Conservation (phyloP, 2,113 vertebrate genomes). For the Alosa alosa region DNA sequence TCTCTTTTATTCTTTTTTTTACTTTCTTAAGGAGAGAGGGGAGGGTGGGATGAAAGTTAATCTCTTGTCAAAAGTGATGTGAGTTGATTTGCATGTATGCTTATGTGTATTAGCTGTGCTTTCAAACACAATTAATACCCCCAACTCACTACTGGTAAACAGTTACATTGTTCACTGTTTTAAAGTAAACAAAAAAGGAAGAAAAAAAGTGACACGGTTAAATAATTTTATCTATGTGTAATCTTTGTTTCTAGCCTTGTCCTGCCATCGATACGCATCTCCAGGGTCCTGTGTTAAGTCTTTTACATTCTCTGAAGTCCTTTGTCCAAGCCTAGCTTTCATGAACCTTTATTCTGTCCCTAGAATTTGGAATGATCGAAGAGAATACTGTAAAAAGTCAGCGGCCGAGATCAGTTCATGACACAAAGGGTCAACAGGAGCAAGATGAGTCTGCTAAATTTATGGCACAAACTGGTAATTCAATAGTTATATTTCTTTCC, state of each 20-base stretch:
- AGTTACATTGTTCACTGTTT: conserved; percentile 70
- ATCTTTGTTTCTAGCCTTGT: conserved; percentile 75
- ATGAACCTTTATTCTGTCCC: conserved; percentile 99
- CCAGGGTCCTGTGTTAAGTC: conserved; percentile 69
- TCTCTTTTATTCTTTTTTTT: conserved; percentile 55
- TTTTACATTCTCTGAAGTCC: conserved; percentile 65
- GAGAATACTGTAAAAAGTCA: conserved; percentile 99
- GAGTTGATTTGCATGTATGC: conserved; percentile 77
- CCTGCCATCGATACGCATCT: conserved; percentile 62
- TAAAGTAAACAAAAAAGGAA: conserved; percentile 52
- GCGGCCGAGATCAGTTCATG: conserved; percentile 99
- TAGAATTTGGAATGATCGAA: conserved; percentile 99
- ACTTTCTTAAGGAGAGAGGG: conserved; percentile 46
- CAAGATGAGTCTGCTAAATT: conserved; percentile 99
- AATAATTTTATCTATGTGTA: conserved; percentile 69
- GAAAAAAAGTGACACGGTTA: conserved; percentile 48
- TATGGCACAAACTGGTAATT: conserved; percentile 99
- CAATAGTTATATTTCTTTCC: conserved; percentile 92
- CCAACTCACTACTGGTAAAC: conserved; percentile 72
- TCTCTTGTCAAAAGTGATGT: conserved; percentile 55
- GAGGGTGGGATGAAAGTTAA: conserved; percentile 46
- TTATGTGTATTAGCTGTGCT: conserved; percentile 77
- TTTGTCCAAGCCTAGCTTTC: conserved; percentile 85
- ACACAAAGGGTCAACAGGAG: conserved; percentile 99
- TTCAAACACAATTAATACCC: conserved; percentile 75